Evolutionary conservation across 2,888 invertebrate species (phyloP), one percentile per base, ranked within the genome.

Genomic region (Parelbella ahira): DNA sequence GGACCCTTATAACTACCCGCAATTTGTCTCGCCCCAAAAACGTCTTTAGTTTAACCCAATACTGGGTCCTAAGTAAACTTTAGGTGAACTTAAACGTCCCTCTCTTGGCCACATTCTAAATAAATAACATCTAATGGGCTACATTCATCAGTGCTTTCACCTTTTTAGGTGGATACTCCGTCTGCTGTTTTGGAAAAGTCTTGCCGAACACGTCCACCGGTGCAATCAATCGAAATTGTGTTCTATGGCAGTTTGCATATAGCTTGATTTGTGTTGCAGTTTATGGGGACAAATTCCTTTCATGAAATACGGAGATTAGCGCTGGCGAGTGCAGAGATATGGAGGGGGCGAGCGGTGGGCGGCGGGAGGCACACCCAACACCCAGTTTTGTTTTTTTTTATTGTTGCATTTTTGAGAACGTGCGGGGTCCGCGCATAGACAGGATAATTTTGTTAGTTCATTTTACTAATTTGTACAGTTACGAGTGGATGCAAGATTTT

Each of bases 71-170:
- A 86, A 86, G 83, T 80, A 87, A 87, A 87, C 84, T 81, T 75
- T 78, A 76, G 80, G 80, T 69, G 68, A 78, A 83, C 79, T 84
- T 83, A 80, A 86, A 76, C 78, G 82, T 80, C 83, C 83, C 84
- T 83, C 74, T 75, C 73, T 77, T 76, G 79, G 82, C 84, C 87
- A 76, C 87, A 83, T 77, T 86, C 88, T 88, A 88, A 88, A 88
- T 88, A 88, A 88, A 88, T 88, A 88, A 87, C 88, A 78, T 84
- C 88, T 88, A 88, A 88, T 88, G 88, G 88, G 76, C 72, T 68
- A 81, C 88, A 88, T 88, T 88, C 88, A 88, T 88, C 88, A 87
- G 83, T 65, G 83, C 83, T 86, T 81, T 83, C 76, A 80, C 86
- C 82, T 86, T 87, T 87, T 87, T 86, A 83, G 86, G 82, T 71